Evolutionary conservation across 2,797 vertebrate genomes (phyloP).

Genomic region (Coilia nasus): DNA sequence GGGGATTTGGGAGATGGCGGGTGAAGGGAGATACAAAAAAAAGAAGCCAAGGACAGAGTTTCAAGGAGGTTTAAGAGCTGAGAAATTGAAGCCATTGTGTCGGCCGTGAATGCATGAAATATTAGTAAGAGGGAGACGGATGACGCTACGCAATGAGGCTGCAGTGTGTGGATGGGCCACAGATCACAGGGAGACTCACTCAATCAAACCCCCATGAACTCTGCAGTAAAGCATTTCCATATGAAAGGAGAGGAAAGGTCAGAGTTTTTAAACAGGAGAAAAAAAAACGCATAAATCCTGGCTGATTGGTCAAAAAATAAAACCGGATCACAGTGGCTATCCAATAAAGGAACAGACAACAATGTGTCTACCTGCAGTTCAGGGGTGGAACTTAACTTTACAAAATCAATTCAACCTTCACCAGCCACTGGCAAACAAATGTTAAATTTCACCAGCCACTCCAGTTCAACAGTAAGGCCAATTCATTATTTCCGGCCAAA

Average conservation of each 20-base stretch:
- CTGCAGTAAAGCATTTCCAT: constrained; percentile 38
- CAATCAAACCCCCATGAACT: constrained; percentile 24
- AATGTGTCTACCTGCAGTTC: background rate
- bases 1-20: constrained; percentile 25
- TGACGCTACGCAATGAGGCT: constrained; percentile 27
- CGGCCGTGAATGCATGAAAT: constrained; percentile 39
- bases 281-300: constrained; percentile 24
- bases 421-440: no score
- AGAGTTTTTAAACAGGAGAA: constrained; percentile 29
- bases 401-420: no score
- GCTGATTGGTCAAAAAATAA: constrained; percentile 27
- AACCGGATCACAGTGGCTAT: background rate
- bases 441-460: no score
- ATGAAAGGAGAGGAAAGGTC: constrained; percentile 45
- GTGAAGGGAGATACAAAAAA: constrained; percentile 25
- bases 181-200: constrained; percentile 38
- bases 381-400: no score
- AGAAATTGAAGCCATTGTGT: constrained; percentile 31
- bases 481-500: no score
- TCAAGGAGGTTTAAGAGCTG: constrained; percentile 22
- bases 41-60: constrained; percentile 30
- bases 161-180: constrained; percentile 24
- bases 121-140: constrained; percentile 20
- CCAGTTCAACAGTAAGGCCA: no score
- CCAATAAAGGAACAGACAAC: background rate